Percentiles rank a stretch among this genome's conserved stretches.
Evolutionary conservation across 1,140 invertebrate species (phyloP).

Genomic region (Drosophila pachea): DNA sequence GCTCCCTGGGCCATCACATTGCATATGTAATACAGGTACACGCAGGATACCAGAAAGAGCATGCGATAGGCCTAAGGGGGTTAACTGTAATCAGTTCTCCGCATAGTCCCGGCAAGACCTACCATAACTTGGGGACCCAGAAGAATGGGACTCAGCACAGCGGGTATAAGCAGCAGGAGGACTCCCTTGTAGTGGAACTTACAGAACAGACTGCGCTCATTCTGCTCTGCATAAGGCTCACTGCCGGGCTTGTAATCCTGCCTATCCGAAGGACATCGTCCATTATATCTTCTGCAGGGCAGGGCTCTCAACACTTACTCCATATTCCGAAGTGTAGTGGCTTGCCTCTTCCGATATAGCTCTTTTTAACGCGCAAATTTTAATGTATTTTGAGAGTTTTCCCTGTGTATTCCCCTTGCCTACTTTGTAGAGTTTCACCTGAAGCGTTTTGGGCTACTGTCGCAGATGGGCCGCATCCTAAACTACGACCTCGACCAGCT

Average conservation of each 20-base stretch:
- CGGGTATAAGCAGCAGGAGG: conserved; percentile 39
- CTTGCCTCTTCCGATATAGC: too few relatives aligned
- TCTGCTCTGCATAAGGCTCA: conserved; percentile 25
- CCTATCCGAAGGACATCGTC: background rate
- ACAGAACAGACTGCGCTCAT: conserved; percentile 47
- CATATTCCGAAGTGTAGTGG: background rate
- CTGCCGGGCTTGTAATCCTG: conserved; percentile 51
- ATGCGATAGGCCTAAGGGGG: conserved; percentile 38
- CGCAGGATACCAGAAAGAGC: conserved; percentile 27
- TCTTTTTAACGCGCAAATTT: too few relatives aligned
- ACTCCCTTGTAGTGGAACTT: conserved; percentile 58
- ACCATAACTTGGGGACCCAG: conserved; percentile 19
- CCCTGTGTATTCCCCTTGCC: too few relatives aligned
- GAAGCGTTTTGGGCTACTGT: too few relatives aligned
- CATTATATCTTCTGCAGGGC: too few relatives aligned
- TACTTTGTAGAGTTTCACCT: too few relatives aligned
- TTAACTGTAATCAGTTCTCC: background rate
- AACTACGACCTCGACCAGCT: too few relatives aligned
- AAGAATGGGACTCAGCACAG: conserved; percentile 41
- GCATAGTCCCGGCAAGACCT: too few relatives aligned
- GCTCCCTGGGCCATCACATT: conserved; percentile 50
- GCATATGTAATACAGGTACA: conserved; percentile 47
- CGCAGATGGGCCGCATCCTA: too few relatives aligned
- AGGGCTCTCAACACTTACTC: background rate
- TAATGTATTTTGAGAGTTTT: too few relatives aligned